A percentile compares a stretch with the other conserved stretches of the same genome.
Conservation (phyloP, 2,113 vertebrate genomes). For the Triplophysa rosa region DNA sequence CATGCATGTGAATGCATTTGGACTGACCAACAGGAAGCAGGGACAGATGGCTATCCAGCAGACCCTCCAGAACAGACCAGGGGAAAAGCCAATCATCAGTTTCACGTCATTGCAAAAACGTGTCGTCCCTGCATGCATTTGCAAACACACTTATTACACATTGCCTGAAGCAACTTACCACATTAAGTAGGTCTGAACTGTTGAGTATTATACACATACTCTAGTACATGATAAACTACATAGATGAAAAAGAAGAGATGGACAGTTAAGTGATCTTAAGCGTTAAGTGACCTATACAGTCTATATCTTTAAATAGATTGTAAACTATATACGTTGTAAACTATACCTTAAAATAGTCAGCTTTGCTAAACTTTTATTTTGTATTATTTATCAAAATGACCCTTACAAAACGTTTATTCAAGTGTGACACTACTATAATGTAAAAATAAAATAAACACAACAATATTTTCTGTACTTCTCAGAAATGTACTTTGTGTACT, state of each 20-base stretch:
- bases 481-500: no score
- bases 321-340: no score
- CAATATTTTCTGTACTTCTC: no score
- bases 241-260: background rate
- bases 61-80: constrained; percentile 90
- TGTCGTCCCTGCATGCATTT: constrained; percentile 78
- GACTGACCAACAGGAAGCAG: constrained; percentile 86
- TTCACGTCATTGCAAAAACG: constrained; percentile 91
- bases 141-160: constrained; percentile 38
- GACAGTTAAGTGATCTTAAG: no score
- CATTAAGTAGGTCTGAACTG: background rate
- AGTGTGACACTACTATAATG: no score
- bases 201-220: background rate
- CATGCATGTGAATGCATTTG: background rate
- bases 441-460: no score
- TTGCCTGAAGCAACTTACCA: background rate
- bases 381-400: no score
- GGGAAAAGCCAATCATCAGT: constrained; percentile 92
- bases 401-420: no score
- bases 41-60: constrained; percentile 96
- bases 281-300: no score
- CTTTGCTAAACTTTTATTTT: no score
- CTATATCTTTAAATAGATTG: no score
- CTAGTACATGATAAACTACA: background rate
- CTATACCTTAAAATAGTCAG: no score